Percentiles rank a stretch among this genome's conserved stretches.
Conservation (phyloP, 2,888 invertebrate species). For the Eristalis intricaria region DNA sequence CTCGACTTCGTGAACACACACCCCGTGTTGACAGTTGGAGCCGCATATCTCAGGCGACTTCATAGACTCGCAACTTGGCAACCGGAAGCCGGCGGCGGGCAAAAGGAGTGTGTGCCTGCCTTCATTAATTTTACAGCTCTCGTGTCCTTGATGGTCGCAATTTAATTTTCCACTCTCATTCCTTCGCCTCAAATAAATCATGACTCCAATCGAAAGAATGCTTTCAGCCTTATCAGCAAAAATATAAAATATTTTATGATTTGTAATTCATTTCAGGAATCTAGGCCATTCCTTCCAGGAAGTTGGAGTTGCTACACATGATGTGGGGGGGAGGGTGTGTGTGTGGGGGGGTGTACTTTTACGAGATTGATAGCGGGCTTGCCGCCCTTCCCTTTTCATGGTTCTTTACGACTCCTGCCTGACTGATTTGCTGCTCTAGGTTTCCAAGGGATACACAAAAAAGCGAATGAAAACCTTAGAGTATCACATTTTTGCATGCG, state of each 20-base stretch:
- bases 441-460: neutral
- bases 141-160: slow-evolving; percentile 38
- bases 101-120: slow-evolving; percentile 13
- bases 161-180: slow-evolving; percentile 36
- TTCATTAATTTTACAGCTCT: slow-evolving; percentile 42
- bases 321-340: no score
- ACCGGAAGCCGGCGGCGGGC: neutral
- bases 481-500: slow-evolving; percentile 2
- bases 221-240: neutral
- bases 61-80: neutral
- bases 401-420: neutral
- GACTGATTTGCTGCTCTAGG: slow-evolving; percentile 7
- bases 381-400: neutral
- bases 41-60: neutral
- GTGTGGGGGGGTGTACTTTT: neutral
- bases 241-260: slow-evolving; percentile 41
- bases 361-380: slow-evolving; percentile 26
- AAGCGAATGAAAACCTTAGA: neutral
- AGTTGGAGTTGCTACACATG: no score
- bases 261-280: slow-evolving; percentile 35
- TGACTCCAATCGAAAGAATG: neutral
- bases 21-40: neutral
- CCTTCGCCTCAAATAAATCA: slow-evolving; percentile 33
- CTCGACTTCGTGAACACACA: slow-evolving; percentile 3
- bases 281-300: slow-evolving; percentile 27